phyloP scores from a whole-genome alignment of 2,113 vertebrate genomes.

The Cololabis saira region DNA sequence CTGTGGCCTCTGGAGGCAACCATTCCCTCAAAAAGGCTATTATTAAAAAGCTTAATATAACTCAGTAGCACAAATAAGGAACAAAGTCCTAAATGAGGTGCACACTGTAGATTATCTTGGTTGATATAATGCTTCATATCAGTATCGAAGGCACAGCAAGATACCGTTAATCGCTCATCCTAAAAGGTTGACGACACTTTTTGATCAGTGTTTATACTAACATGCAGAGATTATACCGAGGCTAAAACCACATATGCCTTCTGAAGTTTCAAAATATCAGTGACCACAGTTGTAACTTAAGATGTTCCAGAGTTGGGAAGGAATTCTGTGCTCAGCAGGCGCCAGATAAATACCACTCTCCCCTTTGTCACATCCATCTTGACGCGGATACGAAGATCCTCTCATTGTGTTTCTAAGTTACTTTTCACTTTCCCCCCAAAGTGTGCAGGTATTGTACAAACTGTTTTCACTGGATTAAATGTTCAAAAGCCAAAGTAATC shows the following conservation, averaged over 20 bases:
- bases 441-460: constrained; percentile 43
- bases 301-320: background rate
- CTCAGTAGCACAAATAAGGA: constrained; percentile 10
- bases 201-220: background rate
- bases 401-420: constrained; percentile 24
- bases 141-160: constrained; percentile 6
- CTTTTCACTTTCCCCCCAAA: constrained; percentile 24
- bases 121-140: constrained; percentile 15
- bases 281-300: background rate
- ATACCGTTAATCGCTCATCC: constrained; percentile 12
- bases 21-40: background rate
- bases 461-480: constrained; percentile 53
- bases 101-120: constrained; percentile 1
- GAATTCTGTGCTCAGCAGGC: background rate
- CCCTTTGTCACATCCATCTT: constrained; percentile 18
- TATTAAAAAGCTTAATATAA: constrained; percentile 6
- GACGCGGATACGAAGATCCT: constrained; percentile 15
- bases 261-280: constrained; percentile 8
- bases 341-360: constrained; percentile 27
- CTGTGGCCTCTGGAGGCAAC: constrained; percentile 16
- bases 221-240: background rate
- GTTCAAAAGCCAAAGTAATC: constrained; percentile 56
- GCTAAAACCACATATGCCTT: background rate
- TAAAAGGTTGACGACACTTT: background rate
- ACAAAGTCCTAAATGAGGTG: constrained; percentile 4